A percentile compares a stretch with the other conserved stretches of the same genome.
Conservation (phyloP, 92 coral and sea anemone genomes). For the Plumapathes pennacea region DNA sequence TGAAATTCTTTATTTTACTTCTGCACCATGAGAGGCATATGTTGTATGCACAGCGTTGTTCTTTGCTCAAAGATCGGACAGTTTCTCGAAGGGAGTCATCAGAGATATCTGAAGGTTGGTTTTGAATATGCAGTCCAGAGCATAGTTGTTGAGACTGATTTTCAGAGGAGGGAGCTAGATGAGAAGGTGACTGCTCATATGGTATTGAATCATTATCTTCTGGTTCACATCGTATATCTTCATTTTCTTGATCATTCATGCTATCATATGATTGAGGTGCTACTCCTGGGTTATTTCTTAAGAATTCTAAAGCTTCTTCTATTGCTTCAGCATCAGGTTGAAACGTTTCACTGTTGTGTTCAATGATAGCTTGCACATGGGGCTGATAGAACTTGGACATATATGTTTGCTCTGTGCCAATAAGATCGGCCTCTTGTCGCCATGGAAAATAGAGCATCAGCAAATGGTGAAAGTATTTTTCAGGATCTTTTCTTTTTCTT, state of each 20-base stretch:
- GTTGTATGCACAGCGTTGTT: constrained; percentile 51
- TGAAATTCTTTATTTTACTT: constrained; percentile 23
- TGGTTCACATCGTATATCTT: constrained; percentile 22
- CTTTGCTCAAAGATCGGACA: constrained; percentile 55
- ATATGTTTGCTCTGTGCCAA: constrained; percentile 54
- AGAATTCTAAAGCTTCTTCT: constrained; percentile 45
- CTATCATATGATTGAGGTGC: constrained; percentile 44
- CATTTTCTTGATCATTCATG: constrained; percentile 69
- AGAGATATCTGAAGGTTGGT: constrained; percentile 62
- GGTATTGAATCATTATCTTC: constrained; percentile 20
- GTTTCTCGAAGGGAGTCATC: constrained; percentile 53
- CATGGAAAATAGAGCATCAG: constrained; percentile 41
- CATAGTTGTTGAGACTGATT: constrained; percentile 4
- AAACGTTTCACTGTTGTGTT: constrained; percentile 38
- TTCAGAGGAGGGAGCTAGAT: constrained; percentile 20
- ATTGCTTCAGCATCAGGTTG: constrained; percentile 72
- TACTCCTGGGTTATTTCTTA: constrained; percentile 44
- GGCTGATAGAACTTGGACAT: constrained; percentile 52
- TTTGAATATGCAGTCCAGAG: constrained; percentile 6
- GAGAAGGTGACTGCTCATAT: constrained; percentile 40
- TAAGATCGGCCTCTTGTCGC: constrained; percentile 43
- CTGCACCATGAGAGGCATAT: constrained; percentile 51
- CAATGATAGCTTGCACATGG: constrained; percentile 45
- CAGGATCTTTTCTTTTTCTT: constrained; percentile 40
- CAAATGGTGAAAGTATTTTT: constrained; percentile 34